phyloP scores from a whole-genome alignment of 64 coral and sea anemone genomes.

The Orbicella faveolata region DNA sequence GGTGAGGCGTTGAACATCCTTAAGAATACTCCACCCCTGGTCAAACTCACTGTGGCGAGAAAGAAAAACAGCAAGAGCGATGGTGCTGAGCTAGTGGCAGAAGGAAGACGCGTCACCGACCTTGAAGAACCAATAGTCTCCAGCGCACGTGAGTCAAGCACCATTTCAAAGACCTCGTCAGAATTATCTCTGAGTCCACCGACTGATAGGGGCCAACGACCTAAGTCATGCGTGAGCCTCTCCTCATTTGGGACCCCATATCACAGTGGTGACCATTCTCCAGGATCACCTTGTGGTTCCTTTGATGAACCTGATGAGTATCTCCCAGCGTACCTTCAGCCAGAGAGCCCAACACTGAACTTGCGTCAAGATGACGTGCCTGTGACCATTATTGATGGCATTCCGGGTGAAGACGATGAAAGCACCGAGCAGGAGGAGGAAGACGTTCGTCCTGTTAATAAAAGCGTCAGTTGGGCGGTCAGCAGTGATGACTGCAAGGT shows the following conservation, averaged over 20 bases:
- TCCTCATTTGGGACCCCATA: constrained; percentile 75
- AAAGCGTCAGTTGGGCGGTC: constrained; percentile 76
- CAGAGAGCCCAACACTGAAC: constrained; percentile 71
- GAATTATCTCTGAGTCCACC: constrained; percentile 61
- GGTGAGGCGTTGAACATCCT: constrained; percentile 77
- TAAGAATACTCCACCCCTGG: constrained; percentile 86
- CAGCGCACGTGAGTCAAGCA: constrained; percentile 72
- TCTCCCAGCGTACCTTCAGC: constrained; percentile 48
- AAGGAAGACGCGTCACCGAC: constrained; percentile 16
- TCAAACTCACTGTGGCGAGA: constrained; percentile 88
- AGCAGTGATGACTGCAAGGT: constrained; percentile 57
- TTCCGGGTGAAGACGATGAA: constrained; percentile 57
- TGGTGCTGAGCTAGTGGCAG: constrained; percentile 46
- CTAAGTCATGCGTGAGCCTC: constrained; percentile 53
- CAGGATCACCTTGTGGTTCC: constrained; percentile 31
- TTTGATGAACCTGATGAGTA: constrained; percentile 57
- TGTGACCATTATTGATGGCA: constrained; percentile 88
- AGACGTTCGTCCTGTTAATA: constrained; percentile 29
- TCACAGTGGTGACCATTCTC: constrained; percentile 44
- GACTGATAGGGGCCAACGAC: constrained; percentile 36
- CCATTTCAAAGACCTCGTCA: constrained; percentile 69
- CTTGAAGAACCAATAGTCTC: constrained; percentile 59
- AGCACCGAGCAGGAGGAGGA: constrained; percentile 33
- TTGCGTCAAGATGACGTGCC: constrained; percentile 79
- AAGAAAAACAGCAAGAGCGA: constrained; percentile 53